Conservation (phyloP, 2,888 invertebrate genomes). For the Platynereis dumerilii region DNA sequence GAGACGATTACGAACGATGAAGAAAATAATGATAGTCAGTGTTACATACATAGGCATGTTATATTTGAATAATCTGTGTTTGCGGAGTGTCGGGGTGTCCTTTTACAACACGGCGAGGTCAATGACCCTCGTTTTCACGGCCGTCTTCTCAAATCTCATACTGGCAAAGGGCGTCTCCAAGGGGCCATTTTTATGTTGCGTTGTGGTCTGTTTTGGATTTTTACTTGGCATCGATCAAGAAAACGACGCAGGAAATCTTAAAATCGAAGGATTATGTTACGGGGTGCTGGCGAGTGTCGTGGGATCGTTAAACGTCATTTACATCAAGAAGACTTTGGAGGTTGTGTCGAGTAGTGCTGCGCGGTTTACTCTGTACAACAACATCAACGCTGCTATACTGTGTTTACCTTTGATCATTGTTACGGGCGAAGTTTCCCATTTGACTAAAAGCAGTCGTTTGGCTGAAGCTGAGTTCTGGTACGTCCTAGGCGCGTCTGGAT, state of each 20-base stretch:
- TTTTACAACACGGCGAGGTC: conserved; percentile 58
- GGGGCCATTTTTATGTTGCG: conserved; percentile 43
- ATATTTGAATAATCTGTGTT: conserved; percentile 55
- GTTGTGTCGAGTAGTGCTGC: conserved; percentile 43
- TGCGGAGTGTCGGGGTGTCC: conserved; percentile 56
- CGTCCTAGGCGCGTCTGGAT: conserved; percentile 15
- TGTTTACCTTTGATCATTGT: conserved; percentile 47
- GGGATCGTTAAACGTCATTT: conserved; percentile 53
- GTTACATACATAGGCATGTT: conserved; percentile 48
- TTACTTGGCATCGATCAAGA: conserved; percentile 55
- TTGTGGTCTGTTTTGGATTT: conserved; percentile 50
- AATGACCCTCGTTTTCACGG: conserved; percentile 55
- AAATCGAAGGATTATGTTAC: conserved; percentile 50
- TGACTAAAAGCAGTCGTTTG: conserved; percentile 26
- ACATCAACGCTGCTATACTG: conserved; percentile 47
- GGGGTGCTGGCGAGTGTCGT: conserved; percentile 53
- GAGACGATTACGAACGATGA: too few relatives aligned
- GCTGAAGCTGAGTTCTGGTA: background rate
- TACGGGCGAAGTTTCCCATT: conserved; percentile 45
- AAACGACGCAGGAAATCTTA: conserved; percentile 47
- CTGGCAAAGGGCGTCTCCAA: conserved; percentile 42
- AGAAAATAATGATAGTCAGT: conserved; percentile 45
- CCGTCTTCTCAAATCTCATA: conserved; percentile 46
- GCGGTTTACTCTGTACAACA: conserved; percentile 52
- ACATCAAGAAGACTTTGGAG: conserved; percentile 49